Percentiles rank a stretch among this genome's conserved stretches.
Conservation (phyloP, 2,888 invertebrate genomes). For the Philereme vetulata region DNA sequence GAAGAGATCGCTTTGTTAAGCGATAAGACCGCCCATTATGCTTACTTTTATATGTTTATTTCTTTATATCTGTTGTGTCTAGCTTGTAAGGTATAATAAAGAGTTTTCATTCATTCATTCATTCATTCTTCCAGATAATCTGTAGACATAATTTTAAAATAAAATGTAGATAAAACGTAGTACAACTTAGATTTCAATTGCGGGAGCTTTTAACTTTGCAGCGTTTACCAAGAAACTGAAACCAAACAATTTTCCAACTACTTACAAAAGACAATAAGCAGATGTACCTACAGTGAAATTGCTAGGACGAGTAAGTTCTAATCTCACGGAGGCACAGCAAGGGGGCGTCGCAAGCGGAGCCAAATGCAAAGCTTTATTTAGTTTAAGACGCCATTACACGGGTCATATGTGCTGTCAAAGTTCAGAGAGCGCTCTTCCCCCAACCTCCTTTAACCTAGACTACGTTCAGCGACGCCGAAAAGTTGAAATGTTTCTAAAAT, state of each 20-base stretch:
- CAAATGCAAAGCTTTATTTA: conserved; percentile 81
- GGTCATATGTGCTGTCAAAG: conserved; percentile 83
- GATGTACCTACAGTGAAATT: conserved; percentile 31
- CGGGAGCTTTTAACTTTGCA: conserved; percentile 27
- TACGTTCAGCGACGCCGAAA: conserved; percentile 4
- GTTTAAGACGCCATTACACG: conserved; percentile 82
- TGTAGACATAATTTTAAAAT: too few species aligned
- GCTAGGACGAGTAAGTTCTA: conserved; percentile 53
- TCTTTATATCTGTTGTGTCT: too few species aligned
- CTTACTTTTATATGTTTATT: too few species aligned
- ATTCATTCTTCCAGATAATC: too few species aligned
- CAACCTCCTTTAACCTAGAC: conserved; percentile 48
- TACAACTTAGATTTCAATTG: neutral
- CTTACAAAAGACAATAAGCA: conserved; percentile 39
- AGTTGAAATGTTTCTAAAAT: conserved; percentile 27
- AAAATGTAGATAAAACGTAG: too few species aligned
- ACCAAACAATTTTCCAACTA: conserved; percentile 35
- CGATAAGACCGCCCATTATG: too few species aligned
- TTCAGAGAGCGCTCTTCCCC: conserved; percentile 57
- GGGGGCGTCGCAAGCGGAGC: conserved; percentile 64
- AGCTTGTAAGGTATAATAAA: too few species aligned
- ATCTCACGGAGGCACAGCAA: conserved; percentile 70
- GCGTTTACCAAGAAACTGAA: conserved; percentile 24
- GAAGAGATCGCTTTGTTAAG: too few species aligned
- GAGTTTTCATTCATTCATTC: too few species aligned